These are phyloP conservation scores for Malacoctenus gilli DNA, from an alignment of 2,797 vertebrate genomes.

Conservation along the genomic window DNA sequence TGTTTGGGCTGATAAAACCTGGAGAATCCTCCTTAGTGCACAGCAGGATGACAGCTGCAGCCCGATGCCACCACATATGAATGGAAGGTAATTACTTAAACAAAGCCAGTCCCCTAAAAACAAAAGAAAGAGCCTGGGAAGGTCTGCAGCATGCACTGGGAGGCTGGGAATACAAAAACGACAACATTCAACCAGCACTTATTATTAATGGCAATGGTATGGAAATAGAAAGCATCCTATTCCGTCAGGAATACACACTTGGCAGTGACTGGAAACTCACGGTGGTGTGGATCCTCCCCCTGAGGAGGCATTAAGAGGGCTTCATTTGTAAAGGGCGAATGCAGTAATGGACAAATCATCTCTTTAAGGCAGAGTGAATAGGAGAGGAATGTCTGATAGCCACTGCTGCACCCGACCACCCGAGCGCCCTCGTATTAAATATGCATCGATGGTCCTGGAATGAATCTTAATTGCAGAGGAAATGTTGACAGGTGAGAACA, in stretches of 20 bases:
- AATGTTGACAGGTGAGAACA: slow-evolving; percentile 4
- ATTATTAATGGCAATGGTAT: slow-evolving; percentile 34
- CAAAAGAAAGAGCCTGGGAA: slow-evolving; percentile 8
- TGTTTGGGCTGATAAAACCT: slow-evolving; percentile 61
- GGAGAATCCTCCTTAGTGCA: slow-evolving; percentile 44
- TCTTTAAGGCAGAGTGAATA: slow-evolving; percentile 2
- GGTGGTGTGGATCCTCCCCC: not conserved
- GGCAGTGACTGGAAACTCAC: slow-evolving; percentile 2
- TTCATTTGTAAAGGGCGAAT: slow-evolving; percentile 21
- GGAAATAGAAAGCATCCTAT: slow-evolving; percentile 2
- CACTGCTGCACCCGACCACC: slow-evolving; percentile 1
- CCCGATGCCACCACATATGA: slow-evolving; percentile 34
- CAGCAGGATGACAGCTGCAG: slow-evolving; percentile 40
- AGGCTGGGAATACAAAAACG: slow-evolving; percentile 6
- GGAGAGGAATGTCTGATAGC: not conserved
- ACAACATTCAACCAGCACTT: slow-evolving; percentile 20
- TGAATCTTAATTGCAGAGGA: too few relatives aligned
- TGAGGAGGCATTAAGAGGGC: slow-evolving; percentile 5
- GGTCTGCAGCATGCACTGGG: not conserved
- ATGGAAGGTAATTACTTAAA: slow-evolving; percentile 36
- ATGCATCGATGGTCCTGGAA: slow-evolving; percentile 1
- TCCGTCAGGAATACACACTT: slow-evolving; percentile 10
- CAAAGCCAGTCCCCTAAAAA: slow-evolving; percentile 26
- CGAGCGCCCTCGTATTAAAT: slow-evolving; percentile 8
- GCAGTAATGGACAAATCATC: slow-evolving; percentile 16